Percentiles rank a stretch among this genome's conserved stretches.
phyloP scores from a whole-genome alignment of 2,888 invertebrate species.

The Microctonus aethiopoides region DNA sequence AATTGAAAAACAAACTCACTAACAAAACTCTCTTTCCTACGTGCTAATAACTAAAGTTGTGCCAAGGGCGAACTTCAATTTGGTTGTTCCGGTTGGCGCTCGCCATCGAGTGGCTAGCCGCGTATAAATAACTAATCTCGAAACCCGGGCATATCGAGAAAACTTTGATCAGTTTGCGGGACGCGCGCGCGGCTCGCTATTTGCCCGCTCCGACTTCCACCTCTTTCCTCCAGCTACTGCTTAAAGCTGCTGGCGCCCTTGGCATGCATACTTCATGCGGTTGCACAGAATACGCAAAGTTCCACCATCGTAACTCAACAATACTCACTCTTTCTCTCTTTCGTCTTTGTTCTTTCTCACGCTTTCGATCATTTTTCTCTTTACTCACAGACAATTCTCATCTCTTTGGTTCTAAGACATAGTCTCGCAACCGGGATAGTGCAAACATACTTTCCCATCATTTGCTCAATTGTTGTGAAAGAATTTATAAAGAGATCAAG shows the following conservation, averaged over 20 bases:
- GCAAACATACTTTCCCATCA: conserved; percentile 21
- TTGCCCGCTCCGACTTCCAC: not conserved
- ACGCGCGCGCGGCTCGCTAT: conserved; percentile 13
- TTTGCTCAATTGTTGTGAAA: conserved; percentile 5
- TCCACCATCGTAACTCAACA: conserved; percentile 41
- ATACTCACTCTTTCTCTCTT: not conserved
- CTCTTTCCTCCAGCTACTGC: conserved; percentile 6
- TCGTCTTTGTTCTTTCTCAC: conserved; percentile 20
- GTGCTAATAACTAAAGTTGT: conserved; percentile 32
- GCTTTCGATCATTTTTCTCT: not conserved
- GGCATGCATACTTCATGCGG: conserved; percentile 46
- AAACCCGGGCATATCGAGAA: conserved; percentile 58
- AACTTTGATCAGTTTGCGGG: conserved; percentile 58
- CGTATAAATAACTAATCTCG: conserved; percentile 60
- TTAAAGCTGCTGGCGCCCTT: conserved; percentile 15
- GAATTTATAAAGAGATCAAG: not conserved
- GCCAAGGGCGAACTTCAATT: conserved; percentile 25
- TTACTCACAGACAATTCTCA: not conserved
- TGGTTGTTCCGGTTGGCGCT: conserved; percentile 25
- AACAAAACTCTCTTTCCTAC: not conserved
- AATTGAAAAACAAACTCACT: conserved; percentile 11
- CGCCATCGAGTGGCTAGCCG: conserved; percentile 22
- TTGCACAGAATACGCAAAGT: conserved; percentile 45
- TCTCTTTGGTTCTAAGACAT: no score
- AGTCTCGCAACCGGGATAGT: conserved; percentile 14